A percentile compares a stretch with the other conserved stretches of the same genome.
phyloP scores from a whole-genome alignment of 2,888 invertebrate genomes.

The Amblyjoppa fuscipennis region DNA sequence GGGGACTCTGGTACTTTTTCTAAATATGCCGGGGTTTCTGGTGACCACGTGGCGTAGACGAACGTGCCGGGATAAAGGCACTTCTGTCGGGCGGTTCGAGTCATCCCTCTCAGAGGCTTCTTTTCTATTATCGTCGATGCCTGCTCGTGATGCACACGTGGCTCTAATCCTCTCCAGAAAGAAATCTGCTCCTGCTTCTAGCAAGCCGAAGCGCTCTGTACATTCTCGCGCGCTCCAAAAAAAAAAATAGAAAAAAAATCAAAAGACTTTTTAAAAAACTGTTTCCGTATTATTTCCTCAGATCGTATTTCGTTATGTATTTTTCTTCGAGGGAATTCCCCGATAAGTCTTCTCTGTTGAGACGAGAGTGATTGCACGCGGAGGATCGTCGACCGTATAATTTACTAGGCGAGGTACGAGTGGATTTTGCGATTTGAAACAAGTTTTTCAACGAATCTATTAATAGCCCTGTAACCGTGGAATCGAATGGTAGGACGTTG shows the following conservation, averaged over 20 bases:
- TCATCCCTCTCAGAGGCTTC: conserved; percentile 20
- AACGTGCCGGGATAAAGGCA: conserved; percentile 62
- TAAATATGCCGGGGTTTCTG: conserved; percentile 45
- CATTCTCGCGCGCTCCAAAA: not conserved
- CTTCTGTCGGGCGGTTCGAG: conserved; percentile 17
- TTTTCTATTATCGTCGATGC: conserved; percentile 53
- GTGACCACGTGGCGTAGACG: conserved; percentile 48
- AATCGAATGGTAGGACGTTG: not conserved
- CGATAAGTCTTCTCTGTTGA: not conserved
- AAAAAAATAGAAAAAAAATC: not conserved
- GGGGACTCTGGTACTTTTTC: not conserved
- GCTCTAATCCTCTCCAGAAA: conserved; percentile 21
- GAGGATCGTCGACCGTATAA: not conserved
- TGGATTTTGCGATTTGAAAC: not conserved
- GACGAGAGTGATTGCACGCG: not conserved
- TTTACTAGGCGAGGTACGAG: not conserved
- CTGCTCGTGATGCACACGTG: conserved; percentile 50
- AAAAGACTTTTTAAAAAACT: conserved; percentile 9
- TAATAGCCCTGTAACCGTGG: not conserved
- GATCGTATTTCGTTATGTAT: conserved; percentile 32
- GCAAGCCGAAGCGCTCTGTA: conserved; percentile 5
- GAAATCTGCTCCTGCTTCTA: conserved; percentile 20
- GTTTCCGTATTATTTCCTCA: conserved; percentile 56
- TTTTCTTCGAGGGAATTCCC: not conserved
- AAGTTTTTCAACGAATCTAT: conserved; percentile 4